Evolutionary conservation across 2,113 vertebrate species (phyloP), one percentile per base, ranked within the genome.

Genomic region (Pholis gunnellus): DNA sequence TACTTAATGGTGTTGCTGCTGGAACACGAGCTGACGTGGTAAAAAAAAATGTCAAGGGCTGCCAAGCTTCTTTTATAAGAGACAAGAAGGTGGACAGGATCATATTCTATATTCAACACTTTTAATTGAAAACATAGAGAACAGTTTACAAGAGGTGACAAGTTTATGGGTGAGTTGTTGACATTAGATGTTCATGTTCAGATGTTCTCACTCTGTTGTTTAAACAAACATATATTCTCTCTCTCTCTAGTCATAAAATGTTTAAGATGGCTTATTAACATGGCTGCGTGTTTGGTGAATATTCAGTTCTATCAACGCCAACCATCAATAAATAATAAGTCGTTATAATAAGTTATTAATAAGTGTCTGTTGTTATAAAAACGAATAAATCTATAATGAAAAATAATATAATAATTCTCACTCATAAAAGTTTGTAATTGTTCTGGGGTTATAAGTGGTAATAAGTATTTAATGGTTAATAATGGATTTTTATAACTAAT

Each of bases 1-100:
- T 66, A 75, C 25, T 72, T 46, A 59, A 9, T 44, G 25, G 0
- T 67, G 29, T 9, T 60, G 57, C 61, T 69, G 8, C 72, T 85
- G 75, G 83, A 87, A 82, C 74, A 68, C 25, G 74, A 86, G 61
- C 72, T 44, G 42, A 44, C 46, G 18, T 36, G 25, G 11, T 52
- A 27, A 64, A 57, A 59, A 48, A 52, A 50, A 75, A 6, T 42
- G 50, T 65, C 69, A 78, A 82, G 57, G 50, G 48, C 48, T 36
- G 67, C 61, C 54, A 52, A 36, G 54, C 64, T 40, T 70, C 42
- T 42, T 57, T 29, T 48, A 42, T n/a, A 11, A 36, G 1, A 13
- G 31, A 60, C 40, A 60, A 6, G 1, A 22, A 42, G 48, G 29
- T 57, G n/a, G 25, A 56, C 31, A 40, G 0, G 10, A 46, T 60